Conservation (phyloP, 2,888 invertebrate species). For the Achlya flavicornis region DNA sequence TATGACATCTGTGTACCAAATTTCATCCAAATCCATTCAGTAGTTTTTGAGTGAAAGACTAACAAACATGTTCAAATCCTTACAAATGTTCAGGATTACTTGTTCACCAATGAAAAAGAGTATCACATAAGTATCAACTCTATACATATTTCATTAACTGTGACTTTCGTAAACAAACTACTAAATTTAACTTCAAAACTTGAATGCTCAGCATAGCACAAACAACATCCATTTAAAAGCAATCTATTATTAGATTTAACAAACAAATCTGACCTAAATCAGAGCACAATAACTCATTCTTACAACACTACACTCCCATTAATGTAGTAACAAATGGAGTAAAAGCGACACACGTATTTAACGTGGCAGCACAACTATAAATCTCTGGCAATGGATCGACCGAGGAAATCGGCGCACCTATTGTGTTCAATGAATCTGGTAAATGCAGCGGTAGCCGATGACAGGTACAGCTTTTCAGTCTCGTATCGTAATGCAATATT, state of each 20-base stretch:
- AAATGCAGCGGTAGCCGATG: slow-evolving; percentile 20
- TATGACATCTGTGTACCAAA: too few species aligned
- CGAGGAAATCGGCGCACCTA: slow-evolving; percentile 33
- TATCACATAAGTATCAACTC: too few species aligned
- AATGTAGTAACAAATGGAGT: slow-evolving; percentile 3
- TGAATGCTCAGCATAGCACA: background rate
- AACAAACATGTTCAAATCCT: too few species aligned
- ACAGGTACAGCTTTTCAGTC: slow-evolving; percentile 25
- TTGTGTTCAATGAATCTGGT: slow-evolving; percentile 34
- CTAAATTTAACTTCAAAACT: background rate
- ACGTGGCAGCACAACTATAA: slow-evolving; percentile 25
- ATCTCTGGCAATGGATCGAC: slow-evolving; percentile 26
- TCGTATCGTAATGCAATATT: slow-evolving; percentile 27
- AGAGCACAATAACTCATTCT: slow-evolving; percentile 4
- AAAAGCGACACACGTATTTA: slow-evolving; percentile 15
- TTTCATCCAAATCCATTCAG: too few species aligned
- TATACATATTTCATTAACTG: too few species aligned
- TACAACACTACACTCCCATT: slow-evolving; percentile 7
- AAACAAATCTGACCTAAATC: slow-evolving; percentile 6
- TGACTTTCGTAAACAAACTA: background rate
- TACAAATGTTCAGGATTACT: too few species aligned
- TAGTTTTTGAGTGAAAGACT: too few species aligned
- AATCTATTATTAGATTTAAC: background rate
- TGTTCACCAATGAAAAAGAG: too few species aligned
- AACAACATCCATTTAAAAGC: background rate